Base-by-base conservation (phyloP, 2,888 invertebrate species). In the Pollenia amentaria region DNA sequence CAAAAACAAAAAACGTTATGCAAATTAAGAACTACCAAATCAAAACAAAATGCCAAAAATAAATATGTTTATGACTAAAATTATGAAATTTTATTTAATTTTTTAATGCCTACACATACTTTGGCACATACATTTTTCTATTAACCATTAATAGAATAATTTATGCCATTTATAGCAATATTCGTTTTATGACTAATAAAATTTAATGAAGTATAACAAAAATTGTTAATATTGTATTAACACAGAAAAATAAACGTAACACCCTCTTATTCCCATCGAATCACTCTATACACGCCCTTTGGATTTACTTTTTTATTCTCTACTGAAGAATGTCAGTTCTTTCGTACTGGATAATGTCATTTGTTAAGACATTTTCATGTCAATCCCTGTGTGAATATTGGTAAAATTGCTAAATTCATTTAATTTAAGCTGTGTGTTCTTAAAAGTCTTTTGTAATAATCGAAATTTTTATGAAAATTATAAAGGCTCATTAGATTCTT, bases 201-300 rank as follows among this genome's bases (percentile, higher is more conserved):
- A 84, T 48, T 87, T 87, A 87, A 87, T 84, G 87, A 87, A 84
- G 84, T 84, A 84, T 57, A 87, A 77, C 73, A 51, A 70, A 67
- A 73, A 84, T 77, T 82, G 76, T 60, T 76, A 75, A 82, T 76
- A 40, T 62, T 29, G 29, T 29, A 29, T 29, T 29, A 29, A 29
- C 51, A 76, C 10, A 69, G 29, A 70, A 73, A 55, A 16, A 18
- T 16, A 16, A 29, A 75, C 16, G 38, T 55, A 65, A 62, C 75
- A 60, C 48, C n/a, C n/a, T 0, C 6, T 44, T 42, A 18, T 14
- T 14, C 0, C 29, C 29, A 29, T 0, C 29, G 29, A 29, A 0
- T 6, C 6, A 29, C 29, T 29, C 11, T n/a, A 21, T n/a, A 46
- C 10, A 55, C 46, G 76, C 60, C 75, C 75, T 44, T 76, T 40